Evolutionary conservation across 1,140 invertebrate species (phyloP), one percentile per base, ranked within the genome.

Genomic region (Sesamia nonagrioides): DNA sequence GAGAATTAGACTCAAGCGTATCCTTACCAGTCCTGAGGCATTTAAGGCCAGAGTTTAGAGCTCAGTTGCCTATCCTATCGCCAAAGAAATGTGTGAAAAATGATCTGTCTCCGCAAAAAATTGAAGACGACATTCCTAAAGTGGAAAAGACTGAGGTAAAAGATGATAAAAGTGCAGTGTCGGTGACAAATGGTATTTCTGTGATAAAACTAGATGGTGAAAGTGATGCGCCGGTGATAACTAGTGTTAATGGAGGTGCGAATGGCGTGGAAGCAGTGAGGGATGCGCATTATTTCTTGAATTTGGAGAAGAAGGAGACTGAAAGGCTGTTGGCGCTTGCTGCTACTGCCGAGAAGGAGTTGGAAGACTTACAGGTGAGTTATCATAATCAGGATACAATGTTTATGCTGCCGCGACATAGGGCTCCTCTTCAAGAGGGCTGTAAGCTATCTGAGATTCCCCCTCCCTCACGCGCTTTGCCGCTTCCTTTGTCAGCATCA

Each of bases 21-120:
- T 88, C 91, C 79, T n/a, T 98, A 63, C 97, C 97, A 6, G 98
- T 98, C 13, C 94, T 98, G 71, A 95, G 97, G 92, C 97, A 98
- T 90, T 89, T 98, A 61, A 95, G 97, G 82, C 97, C 98, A 0
- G 98, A 98, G 89, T 98, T 98, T 88, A 95, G 97, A 7, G 97
- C 97, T 2, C 98, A 98, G 91, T 91, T 98, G 56, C 97, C 97
- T 0, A 96, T 97, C 8, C 93, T 97, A 4, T 96, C 96, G 77
- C 96, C 96, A 1, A 96, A 97, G 87, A 95, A 95, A 86, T 89
- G 86, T 82, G 72, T 91, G 13, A 93, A 90, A 80, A 78, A 84
- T 45, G 92, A 93, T 75, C 82, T 89, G 13, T 92, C 90, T 17
- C 90, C 90, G 15, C 84, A 89, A 40, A 93, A 95, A 68, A 21